phyloP scores from a whole-genome alignment of 2,797 vertebrate genomes.

The Melanotaenia nigrans region DNA sequence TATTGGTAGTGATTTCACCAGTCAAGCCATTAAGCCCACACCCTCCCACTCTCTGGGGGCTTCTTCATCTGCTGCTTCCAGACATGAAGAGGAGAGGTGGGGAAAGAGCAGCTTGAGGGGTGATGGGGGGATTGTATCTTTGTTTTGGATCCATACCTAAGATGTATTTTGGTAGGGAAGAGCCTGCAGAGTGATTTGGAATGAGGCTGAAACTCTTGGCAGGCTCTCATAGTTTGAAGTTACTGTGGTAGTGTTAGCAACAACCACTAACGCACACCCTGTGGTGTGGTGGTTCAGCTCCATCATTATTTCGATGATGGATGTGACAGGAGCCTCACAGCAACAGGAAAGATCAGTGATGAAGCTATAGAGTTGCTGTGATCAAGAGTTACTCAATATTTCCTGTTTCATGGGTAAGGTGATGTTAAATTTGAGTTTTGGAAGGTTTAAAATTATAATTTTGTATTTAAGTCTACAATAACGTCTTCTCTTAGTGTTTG shows the following conservation, averaged over 20 bases:
- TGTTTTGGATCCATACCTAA: constrained; percentile 63
- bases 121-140: constrained; percentile 34
- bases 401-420: neutral
- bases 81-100: constrained; percentile 42
- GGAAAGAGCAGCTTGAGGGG: constrained; percentile 33
- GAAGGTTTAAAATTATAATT: neutral
- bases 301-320: constrained; percentile 53
- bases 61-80: constrained; percentile 68
- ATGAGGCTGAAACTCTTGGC: constrained; percentile 55
- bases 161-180: constrained; percentile 57
- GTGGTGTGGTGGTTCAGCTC: constrained; percentile 52
- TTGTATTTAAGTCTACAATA: neutral
- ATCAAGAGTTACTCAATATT: constrained; percentile 3
- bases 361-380: neutral
- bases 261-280: constrained; percentile 62
- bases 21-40: constrained; percentile 60
- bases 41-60: constrained; percentile 72
- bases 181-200: constrained; percentile 46
- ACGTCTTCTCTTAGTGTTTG: too few species aligned
- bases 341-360: constrained; percentile 14
- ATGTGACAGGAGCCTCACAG: constrained; percentile 59
- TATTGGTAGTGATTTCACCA: constrained; percentile 75
- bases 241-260: constrained; percentile 49
- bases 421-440: neutral
- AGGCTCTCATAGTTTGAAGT: constrained; percentile 40